A percentile compares a stretch with the other conserved stretches of the same genome.
phyloP scores from a whole-genome alignment of 2,888 invertebrate species.

The Lycophotia porphyrea region DNA sequence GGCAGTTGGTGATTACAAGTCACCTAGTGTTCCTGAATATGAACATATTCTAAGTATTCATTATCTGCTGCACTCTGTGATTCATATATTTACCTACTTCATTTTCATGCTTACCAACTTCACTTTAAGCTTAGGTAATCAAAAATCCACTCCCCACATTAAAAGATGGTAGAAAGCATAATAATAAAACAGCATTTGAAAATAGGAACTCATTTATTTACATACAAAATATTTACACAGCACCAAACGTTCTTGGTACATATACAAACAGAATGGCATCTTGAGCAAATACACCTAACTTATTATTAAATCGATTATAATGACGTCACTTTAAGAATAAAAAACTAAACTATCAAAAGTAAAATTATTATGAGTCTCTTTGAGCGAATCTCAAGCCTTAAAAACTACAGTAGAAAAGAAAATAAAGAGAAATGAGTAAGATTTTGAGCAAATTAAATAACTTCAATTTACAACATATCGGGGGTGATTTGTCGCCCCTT shows the following conservation, averaged over 20 bases:
- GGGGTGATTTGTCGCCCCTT: conserved; percentile 63
- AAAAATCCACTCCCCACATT: conserved; percentile 3
- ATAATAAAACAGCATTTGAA: conserved; percentile 79
- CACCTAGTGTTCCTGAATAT: neutral
- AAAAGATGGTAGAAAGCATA: conserved; percentile 16
- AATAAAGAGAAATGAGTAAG: conserved; percentile 43
- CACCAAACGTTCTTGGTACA: conserved; percentile 71
- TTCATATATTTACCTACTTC: neutral
- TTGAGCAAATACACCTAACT: conserved; percentile 85
- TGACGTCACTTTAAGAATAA: conserved; percentile 48
- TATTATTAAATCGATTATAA: conserved; percentile 71
- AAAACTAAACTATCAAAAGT: conserved; percentile 45
- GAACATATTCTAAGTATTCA: neutral
- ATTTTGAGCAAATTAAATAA: conserved; percentile 58
- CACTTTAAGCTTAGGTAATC: neutral
- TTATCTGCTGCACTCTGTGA: neutral
- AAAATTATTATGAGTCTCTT: conserved; percentile 55
- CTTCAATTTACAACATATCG: conserved; percentile 60
- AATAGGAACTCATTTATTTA: conserved; percentile 90
- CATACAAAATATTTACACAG: conserved; percentile 85
- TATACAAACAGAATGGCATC: conserved; percentile 82
- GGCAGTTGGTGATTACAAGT: neutral
- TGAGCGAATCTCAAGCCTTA: conserved; percentile 52
- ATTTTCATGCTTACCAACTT: conserved; percentile 13
- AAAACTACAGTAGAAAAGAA: conserved; percentile 52